Evolutionary conservation across 2,888 invertebrate genomes (phyloP), one percentile per base, ranked within the genome.

Genomic region (Podotricha telesiphe): DNA sequence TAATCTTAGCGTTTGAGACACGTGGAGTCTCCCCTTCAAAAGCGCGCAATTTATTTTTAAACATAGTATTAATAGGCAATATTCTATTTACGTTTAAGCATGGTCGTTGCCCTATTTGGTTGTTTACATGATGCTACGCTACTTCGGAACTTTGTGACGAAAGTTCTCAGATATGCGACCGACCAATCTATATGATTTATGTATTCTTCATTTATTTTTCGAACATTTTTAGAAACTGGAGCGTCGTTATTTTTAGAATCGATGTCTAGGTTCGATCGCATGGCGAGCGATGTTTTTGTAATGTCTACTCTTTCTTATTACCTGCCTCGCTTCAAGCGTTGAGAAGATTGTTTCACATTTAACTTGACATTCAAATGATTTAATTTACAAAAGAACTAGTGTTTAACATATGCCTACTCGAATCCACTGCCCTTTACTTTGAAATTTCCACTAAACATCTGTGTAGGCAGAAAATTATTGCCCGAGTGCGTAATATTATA

Each of bases 61-160:
- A 83, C 82, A 77, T 73, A 73, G 80, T 91, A 91, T 88, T 86
- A 86, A 85, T 91, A 91, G 88, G 86, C 78, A 78, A 79, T 80
- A 80, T 80, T 83, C 88, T 91, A 91, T 91, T 91, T 91, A 81
- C 80, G 87, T 88, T 82, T 74, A 76, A 80, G 67, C 80, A 79
- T 90, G 91, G 90, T 91, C 91, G 87, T 89, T 91, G 90, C 91
- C 91, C 92, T 89, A 90, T 89, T 90, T 91, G 91, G 91, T 86
- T 89, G 89, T 91, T 89, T 91, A 89, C 88, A 84, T 90, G 89
- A 89, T 89, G 82, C 78, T 74, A 67, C 10, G 4, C 48, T 48
- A 20, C 34, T n/a, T 59, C 0, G 59, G 42, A 34, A 48, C 47
- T 34, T 47, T 62, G 19, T 48, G 62, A 48, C 34, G 34, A 62